Base-by-base conservation (phyloP, 2,888 invertebrate genomes). In the Noctua comes region DNA sequence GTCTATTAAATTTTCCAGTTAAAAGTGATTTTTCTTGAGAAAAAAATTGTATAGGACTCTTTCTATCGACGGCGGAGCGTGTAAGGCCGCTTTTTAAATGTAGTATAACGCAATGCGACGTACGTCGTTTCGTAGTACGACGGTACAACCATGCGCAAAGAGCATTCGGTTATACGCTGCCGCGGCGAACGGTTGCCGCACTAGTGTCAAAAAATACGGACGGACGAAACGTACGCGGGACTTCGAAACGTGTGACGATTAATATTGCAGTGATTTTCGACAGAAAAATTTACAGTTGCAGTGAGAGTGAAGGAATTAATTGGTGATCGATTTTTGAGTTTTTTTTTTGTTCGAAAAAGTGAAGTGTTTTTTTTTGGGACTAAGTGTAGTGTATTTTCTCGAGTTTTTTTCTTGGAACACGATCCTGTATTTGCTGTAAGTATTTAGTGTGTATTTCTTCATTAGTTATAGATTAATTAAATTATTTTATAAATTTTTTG, bases 51-150 rank as follows among this genome's bases (percentile, higher is more conserved):
- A 64, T 59, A 57, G 57, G 68, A 36, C 62, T 65, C 43, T 70
- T 88, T 86, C 76, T 88, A 89, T 90, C 86, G 88, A 89, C 88
- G 84, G 79, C 84, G 78, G 75, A 80, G 79, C 73, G 72, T 86
- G 87, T 93, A 93, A 91, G 94, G 92, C 91, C 86, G 92, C 43
- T 87, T 93, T 94, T 94, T 88, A 88, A 91, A 91, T 91, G 89
- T 90, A 91, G 91, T 85, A 79, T 95, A 96, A 95, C 96, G 96
- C 96, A 96, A 87, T 96, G 96, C 96, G 96, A 95, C 96, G 94
- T 96, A 96, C 93, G 95, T 87, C 95, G 92, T 95, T 96, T 95
- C 89, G 93, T 90, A 88, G 86, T 90, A 89, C 80, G 83, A 82
- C 86, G 81, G 86, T 84, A 87, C 88, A 91, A 92, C 94, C 96